Base-by-base conservation (phyloP, 2,888 invertebrate genomes). In the Criorhina ranunculi region DNA sequence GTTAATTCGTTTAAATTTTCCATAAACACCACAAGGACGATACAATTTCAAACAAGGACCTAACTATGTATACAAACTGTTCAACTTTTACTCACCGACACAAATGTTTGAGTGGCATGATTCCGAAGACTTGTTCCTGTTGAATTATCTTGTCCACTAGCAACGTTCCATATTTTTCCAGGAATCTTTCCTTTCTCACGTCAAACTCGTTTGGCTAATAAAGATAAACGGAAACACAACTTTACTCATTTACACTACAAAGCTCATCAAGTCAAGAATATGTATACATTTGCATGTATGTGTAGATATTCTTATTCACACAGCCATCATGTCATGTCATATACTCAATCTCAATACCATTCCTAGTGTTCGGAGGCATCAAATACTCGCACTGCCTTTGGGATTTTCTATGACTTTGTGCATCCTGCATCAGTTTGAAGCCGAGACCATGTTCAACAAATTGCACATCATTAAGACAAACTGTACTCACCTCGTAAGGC, bases 51-150 rank as follows among this genome's bases (percentile, higher is more conserved):
- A 17, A 17, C 2, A 44, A 2, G 44, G 12, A 17, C 4, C 7
- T 17, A 15, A 1, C 17, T 46, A 46, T 19, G 9, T 24, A 24
- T 24, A 24, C 24, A 9, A 6, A 66, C 64, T 49, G 29, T 9
- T 31, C 9, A n/a, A 73, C 53, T 33, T 81, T 31, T 87, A 91
- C 90, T 89, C 87, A 92, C 92, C 92, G 93, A 88, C 95, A 95
- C 2, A 97, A 91, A 90, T 97, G 96, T 87, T 95, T 95, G 72
- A 97, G 91, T 87, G 95, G 95, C n/a, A 91, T 90, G 64, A 92
- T 90, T 17, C 92, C 92, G 81, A 90, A 92, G 29, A 92, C 91
- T 88, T 91, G 91, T 40, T 92, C 90, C 86, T 88, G 88, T 55
- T 76, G 88, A 85, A 92, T 88, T 70, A 92, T 90, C 86, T 89